Evolutionary conservation across 2,888 invertebrate species (phyloP), one percentile per base, ranked within the genome.

Genomic region (Lordiphosa fenestrarum): DNA sequence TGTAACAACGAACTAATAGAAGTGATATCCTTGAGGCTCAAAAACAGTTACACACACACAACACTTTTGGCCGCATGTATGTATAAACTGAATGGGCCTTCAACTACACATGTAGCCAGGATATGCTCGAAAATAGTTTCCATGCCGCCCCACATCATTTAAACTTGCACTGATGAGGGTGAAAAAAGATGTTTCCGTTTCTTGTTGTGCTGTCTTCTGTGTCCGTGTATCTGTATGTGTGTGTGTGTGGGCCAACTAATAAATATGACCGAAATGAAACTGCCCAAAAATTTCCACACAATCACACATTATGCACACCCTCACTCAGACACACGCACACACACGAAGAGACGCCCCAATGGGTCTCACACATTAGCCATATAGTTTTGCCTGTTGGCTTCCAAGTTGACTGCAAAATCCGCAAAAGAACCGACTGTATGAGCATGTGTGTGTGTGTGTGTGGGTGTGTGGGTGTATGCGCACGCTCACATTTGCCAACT

Each of bases 201-300:
- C 75, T 80, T 75, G 65, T 71, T 86, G 77, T 81, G 74, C 74
- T 84, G 75, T 74, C 35, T 38, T n/a, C n/a, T 40, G 9, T 46
- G 19, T 15, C 15, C 53, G 38, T 46, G 41, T 25, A 7, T 23
- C 19, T 46, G 23, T 19, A 19, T 50, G 35, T 54, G 58, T n/a
- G 12, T 19, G 15, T 39, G 30, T 58, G 58, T 67, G 75, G 73
- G 80, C 85, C 85, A 87, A 86, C 86, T 86, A 86, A 87, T 86
- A 86, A 86, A 87, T 87, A 86, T 86, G 84, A 86, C 85, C 86
- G 71, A 86, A 87, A 86, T 86, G 85, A 84, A 87, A 84, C 87
- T 82, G 86, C 87, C 86, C 86, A 84, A 85, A 84, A 81, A 76
- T 76, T 78, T 82, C 71, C 75, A 82, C 74, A 82, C 73, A 86